Percentiles rank a stretch among this genome's conserved stretches.
Conservation (phyloP, 1,140 invertebrate genomes). For the Carcinoscorpius rotundicauda region DNA sequence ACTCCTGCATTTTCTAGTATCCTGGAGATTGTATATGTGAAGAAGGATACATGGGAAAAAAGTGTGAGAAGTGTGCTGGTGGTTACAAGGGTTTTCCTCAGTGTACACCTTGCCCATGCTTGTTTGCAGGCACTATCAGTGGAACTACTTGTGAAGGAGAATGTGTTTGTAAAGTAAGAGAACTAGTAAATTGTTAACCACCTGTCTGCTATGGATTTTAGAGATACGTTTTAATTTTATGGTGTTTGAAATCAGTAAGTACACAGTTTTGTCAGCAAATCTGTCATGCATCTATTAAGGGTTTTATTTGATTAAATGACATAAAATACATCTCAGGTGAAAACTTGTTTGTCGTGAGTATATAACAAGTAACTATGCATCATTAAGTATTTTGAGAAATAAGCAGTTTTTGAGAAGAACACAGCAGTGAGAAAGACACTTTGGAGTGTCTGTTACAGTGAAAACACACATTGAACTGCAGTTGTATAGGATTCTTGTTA, state of each 20-base stretch:
- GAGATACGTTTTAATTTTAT: background rate
- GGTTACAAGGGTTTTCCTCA: slow-evolving; percentile 65
- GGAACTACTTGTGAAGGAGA: slow-evolving; percentile 57
- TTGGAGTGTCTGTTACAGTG: too few species aligned
- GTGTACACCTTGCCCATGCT: slow-evolving; percentile 70
- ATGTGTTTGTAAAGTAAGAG: slow-evolving; percentile 66
- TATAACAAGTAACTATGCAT: too few species aligned
- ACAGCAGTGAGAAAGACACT: too few species aligned
- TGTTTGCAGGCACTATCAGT: slow-evolving; percentile 52
- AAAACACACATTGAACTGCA: too few species aligned
- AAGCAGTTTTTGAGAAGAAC: too few species aligned
- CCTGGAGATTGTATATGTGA: slow-evolving; percentile 69
- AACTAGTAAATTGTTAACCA: too few species aligned
- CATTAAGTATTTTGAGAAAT: too few species aligned
- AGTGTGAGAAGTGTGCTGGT: slow-evolving; percentile 70
- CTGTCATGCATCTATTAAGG: background rate
- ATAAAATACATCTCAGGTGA: background rate
- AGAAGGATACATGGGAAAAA: slow-evolving; percentile 61
- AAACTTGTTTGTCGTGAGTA: slow-evolving; percentile 1
- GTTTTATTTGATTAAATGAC: background rate
- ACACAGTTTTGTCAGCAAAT: too few species aligned
- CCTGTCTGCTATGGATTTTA: background rate
- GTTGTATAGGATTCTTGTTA: too few species aligned
- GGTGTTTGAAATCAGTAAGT: too few species aligned
- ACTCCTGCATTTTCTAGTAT: slow-evolving; percentile 19